Conservation (phyloP, 2,113 vertebrate genomes). For the Tychaedon coryphoeus region DNA sequence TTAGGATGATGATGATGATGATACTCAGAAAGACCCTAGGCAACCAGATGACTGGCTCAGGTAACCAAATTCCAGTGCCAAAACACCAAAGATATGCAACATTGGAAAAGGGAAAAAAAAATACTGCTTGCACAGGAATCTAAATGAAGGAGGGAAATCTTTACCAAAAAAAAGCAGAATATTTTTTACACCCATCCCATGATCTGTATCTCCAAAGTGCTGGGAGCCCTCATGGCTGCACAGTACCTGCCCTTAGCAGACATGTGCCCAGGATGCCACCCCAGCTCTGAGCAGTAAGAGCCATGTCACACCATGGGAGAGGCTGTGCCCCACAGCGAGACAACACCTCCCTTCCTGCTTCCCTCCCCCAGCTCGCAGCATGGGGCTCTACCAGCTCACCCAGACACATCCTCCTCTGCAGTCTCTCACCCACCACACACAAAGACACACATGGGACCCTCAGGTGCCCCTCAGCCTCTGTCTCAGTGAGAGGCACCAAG, state of each 20-base stretch:
- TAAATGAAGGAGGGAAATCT: neutral
- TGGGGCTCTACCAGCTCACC: neutral
- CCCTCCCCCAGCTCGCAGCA: neutral
- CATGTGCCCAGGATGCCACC: fast-evolving
- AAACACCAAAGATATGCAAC: neutral
- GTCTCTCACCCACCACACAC: neutral
- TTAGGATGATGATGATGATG: neutral
- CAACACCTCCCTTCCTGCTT: neutral
- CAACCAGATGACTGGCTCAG: neutral
- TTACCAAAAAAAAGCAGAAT: neutral
- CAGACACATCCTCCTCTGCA: neutral
- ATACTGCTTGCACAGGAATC: neutral
- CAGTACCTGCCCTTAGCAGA: neutral
- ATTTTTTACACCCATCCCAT: neutral
- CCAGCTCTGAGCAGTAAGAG: fast-evolving
- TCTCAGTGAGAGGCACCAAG: neutral
- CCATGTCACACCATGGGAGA: neutral
- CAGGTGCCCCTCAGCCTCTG: neutral
- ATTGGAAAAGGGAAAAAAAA: neutral
- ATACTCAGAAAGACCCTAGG: neutral
- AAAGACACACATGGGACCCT: neutral
- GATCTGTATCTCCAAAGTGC: neutral
- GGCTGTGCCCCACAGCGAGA: neutral
- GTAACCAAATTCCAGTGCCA: neutral
- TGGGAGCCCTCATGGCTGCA: neutral